A percentile compares a stretch with the other conserved stretches of the same genome.
These are phyloP conservation scores for Myrmophylax atrothorax DNA, from an alignment of 2,113 vertebrate species.

Conservation along the genomic window DNA sequence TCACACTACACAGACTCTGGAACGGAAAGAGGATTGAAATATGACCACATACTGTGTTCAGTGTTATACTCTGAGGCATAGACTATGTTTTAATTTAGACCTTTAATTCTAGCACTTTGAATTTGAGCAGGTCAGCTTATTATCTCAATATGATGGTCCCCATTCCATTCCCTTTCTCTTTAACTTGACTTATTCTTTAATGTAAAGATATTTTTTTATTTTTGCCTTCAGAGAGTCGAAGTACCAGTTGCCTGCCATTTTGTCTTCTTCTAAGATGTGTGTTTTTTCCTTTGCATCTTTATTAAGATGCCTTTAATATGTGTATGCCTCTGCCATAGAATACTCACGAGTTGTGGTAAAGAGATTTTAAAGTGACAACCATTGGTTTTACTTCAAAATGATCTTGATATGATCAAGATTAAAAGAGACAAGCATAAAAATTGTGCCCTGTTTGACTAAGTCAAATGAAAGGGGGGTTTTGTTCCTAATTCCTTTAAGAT, in stretches of 20 bases:
- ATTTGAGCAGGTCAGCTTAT: slow-evolving; percentile 93
- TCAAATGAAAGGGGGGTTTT: slow-evolving; percentile 85
- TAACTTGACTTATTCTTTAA: slow-evolving; percentile 86
- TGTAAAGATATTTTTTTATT: slow-evolving; percentile 88
- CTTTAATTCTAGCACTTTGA: slow-evolving; percentile 98
- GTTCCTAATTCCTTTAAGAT: slow-evolving; percentile 86
- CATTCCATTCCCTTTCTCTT: slow-evolving; percentile 79
- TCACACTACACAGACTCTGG: slow-evolving; percentile 94
- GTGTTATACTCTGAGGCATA: slow-evolving; percentile 84
- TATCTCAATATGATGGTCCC: slow-evolving; percentile 84
- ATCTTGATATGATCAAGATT: slow-evolving; percentile 94
- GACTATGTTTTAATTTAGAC: slow-evolving; percentile 87
- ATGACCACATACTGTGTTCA: slow-evolving; percentile 89
- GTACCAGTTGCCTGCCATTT: slow-evolving; percentile 85
- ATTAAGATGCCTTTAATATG: slow-evolving; percentile 88
- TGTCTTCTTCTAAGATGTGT: slow-evolving; percentile 83
- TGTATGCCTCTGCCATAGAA: slow-evolving; percentile 88
- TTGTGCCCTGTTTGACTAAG: slow-evolving; percentile 84
- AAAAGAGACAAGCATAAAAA: slow-evolving; percentile 82
- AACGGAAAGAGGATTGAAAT: slow-evolving; percentile 96
- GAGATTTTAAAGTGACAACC: slow-evolving; percentile 86
- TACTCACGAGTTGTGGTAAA: slow-evolving; percentile 88
- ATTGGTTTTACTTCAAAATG: slow-evolving; percentile 81
- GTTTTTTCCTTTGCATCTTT: slow-evolving; percentile 88
- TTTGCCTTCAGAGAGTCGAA: slow-evolving; percentile 88